Conservation (phyloP, 2,797 vertebrate genomes). For the Pseudochirops corinnae region DNA sequence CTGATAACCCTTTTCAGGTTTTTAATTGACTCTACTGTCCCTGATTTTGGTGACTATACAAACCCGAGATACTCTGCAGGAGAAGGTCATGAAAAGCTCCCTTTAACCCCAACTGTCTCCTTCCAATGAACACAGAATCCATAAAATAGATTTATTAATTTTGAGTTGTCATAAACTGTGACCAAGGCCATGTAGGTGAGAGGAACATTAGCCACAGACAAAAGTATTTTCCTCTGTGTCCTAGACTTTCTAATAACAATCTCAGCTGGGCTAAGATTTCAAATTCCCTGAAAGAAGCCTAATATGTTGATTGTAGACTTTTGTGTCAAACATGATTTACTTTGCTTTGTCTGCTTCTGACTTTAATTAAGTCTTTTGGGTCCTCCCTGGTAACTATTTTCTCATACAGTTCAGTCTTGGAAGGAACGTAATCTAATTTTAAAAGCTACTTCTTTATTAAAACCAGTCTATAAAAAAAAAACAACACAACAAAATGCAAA, state of each 20-base stretch:
- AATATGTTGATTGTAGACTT: conserved; percentile 42
- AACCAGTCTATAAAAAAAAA: conserved; percentile 28
- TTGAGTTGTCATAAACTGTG: neutral
- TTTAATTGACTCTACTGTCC: neutral
- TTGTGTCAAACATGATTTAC: conserved; percentile 13
- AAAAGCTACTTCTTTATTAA: conserved; percentile 39
- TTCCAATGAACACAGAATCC: neutral
- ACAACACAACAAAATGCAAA: neutral
- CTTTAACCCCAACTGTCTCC: neutral
- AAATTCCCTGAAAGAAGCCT: conserved; percentile 15
- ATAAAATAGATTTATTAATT: neutral
- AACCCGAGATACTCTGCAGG: neutral
- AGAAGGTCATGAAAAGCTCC: neutral
- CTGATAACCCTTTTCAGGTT: neutral
- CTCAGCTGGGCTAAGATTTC: neutral
- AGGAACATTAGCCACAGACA: neutral
- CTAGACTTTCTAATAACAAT: neutral
- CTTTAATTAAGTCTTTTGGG: conserved; percentile 38
- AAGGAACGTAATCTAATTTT: conserved; percentile 36
- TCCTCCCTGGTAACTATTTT: conserved; percentile 33
- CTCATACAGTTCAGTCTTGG: conserved; percentile 11
- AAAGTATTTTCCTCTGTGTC: neutral
- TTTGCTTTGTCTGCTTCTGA: conserved; percentile 42
- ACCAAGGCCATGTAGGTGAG: neutral
- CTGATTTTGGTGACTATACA: neutral